Percentiles rank a stretch among this genome's conserved stretches.
phyloP scores from a whole-genome alignment of 2,797 vertebrate genomes.

The Girardinus metallicus region DNA sequence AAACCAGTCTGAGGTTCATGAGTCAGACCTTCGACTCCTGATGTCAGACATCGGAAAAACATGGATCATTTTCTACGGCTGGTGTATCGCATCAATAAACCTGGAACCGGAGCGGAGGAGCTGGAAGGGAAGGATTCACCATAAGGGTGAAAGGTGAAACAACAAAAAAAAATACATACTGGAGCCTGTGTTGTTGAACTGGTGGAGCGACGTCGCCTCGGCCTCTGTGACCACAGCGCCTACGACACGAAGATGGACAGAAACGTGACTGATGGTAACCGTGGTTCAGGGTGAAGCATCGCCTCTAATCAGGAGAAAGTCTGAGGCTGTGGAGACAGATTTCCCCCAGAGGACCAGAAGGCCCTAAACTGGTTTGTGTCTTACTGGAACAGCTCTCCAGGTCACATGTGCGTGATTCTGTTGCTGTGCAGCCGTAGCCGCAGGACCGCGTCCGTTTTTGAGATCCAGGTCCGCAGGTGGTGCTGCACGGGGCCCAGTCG shows the following conservation, averaged over 20 bases:
- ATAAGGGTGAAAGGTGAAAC: not conserved
- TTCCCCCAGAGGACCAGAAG: not conserved
- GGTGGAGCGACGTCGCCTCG: not conserved
- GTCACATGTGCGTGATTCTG: slow-evolving; percentile 89
- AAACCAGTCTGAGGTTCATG: no score
- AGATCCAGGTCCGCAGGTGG: slow-evolving; percentile 86
- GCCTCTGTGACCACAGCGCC: not conserved
- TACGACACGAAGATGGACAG: not conserved
- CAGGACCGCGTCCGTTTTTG: slow-evolving; percentile 91
- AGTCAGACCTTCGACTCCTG: not conserved
- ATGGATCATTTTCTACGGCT: slow-evolving; percentile 39
- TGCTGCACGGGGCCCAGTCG: slow-evolving; percentile 87
- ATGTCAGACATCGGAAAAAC: slow-evolving; percentile 39
- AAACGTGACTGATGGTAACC: not conserved
- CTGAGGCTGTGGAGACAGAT: not conserved
- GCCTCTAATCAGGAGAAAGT: not conserved
- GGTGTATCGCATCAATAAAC: slow-evolving; percentile 50
- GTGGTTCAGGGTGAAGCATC: no score
- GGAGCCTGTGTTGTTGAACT: not conserved
- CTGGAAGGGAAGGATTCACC: not conserved
- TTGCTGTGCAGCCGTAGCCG: slow-evolving; percentile 89
- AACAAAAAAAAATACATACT: not conserved
- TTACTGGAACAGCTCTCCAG: slow-evolving; percentile 84
- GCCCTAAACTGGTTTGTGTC: not conserved
- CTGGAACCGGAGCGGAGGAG: slow-evolving; percentile 12